These are phyloP conservation scores for Rhinichthys klamathensis DNA, from an alignment of 2,113 vertebrate genomes.

Conservation along the genomic window DNA sequence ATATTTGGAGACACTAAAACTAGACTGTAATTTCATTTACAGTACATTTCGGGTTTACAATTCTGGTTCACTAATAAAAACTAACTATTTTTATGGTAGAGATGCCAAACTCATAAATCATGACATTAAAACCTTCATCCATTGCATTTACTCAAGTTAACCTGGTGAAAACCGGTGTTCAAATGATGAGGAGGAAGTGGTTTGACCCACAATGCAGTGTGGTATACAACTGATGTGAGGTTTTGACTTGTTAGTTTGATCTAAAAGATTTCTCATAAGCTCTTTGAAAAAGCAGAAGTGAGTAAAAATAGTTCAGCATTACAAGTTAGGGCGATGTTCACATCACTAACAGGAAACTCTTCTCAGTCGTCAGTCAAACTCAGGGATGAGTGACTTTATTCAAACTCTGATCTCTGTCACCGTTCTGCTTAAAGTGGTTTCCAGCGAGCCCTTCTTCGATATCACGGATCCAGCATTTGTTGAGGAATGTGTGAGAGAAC, in stretches of 20 bases:
- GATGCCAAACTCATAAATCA: too few relatives aligned
- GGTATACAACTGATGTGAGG: neutral
- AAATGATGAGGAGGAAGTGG: neutral
- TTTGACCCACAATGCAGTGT: neutral
- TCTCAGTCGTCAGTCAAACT: neutral
- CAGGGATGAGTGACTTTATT: neutral
- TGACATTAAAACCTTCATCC: neutral
- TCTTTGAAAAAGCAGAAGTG: neutral
- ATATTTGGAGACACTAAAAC: neutral
- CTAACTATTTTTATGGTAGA: too few relatives aligned
- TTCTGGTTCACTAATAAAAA: neutral
- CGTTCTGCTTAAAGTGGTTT: neutral
- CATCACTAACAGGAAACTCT: neutral
- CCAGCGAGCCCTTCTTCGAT: slow-evolving; percentile 42
- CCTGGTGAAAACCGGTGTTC: neutral
- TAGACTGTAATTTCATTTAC: too few relatives aligned
- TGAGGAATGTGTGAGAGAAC: slow-evolving; percentile 55
- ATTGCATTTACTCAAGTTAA: neutral
- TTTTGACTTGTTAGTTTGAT: neutral
- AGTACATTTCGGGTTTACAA: too few relatives aligned
- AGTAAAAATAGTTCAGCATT: too few relatives aligned
- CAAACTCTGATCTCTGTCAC: neutral
- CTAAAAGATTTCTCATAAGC: too few relatives aligned
- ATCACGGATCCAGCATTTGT: slow-evolving; percentile 63
- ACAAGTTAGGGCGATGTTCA: too few relatives aligned